A percentile compares a stretch with the other conserved stretches of the same genome.
Conservation (phyloP, 2,113 vertebrate species). For the Anarrhichthys ocellatus region DNA sequence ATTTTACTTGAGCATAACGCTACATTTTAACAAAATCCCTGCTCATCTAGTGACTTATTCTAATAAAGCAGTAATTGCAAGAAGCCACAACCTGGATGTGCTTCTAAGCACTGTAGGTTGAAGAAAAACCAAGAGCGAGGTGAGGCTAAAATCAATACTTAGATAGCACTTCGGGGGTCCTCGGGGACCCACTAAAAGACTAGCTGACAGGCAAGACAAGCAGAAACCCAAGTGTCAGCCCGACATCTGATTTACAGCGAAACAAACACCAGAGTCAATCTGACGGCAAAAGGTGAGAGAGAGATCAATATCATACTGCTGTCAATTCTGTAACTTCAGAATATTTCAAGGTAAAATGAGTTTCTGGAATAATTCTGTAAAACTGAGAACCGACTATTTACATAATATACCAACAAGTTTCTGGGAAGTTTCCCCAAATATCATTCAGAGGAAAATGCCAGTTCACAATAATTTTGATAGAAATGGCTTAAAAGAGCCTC, state of each 20-base stretch:
- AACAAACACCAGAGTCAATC: conserved; percentile 37
- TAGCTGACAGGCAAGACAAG: conserved; percentile 71
- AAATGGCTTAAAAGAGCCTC: conserved; percentile 30
- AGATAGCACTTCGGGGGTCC: conserved; percentile 58
- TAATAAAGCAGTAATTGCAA: conserved; percentile 46
- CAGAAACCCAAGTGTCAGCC: conserved; percentile 63
- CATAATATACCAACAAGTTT: neutral
- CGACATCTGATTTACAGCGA: conserved; percentile 58
- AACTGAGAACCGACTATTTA: neutral
- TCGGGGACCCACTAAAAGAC: conserved; percentile 68
- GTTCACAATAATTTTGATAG: conserved; percentile 8
- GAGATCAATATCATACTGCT: conserved; percentile 54
- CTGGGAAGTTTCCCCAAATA: conserved; percentile 5
- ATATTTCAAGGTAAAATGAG: conserved; percentile 30
- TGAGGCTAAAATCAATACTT: conserved; percentile 72
- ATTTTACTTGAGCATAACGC: conserved; percentile 23
- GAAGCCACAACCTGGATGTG: conserved; percentile 47
- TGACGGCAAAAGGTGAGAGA: conserved; percentile 53
- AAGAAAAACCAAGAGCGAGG: conserved; percentile 70
- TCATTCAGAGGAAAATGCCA: conserved; percentile 4
- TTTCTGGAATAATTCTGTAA: conserved; percentile 12
- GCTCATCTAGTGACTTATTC: conserved; percentile 13
- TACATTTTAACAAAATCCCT: conserved; percentile 27
- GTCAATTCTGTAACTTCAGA: conserved; percentile 35
- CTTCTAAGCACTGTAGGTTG: conserved; percentile 55